Percentiles rank a stretch among this genome's conserved stretches.
These are phyloP conservation scores for Intellagama lesueurii DNA, from an alignment of 2,797 vertebrate genomes.

Conservation along the genomic window DNA sequence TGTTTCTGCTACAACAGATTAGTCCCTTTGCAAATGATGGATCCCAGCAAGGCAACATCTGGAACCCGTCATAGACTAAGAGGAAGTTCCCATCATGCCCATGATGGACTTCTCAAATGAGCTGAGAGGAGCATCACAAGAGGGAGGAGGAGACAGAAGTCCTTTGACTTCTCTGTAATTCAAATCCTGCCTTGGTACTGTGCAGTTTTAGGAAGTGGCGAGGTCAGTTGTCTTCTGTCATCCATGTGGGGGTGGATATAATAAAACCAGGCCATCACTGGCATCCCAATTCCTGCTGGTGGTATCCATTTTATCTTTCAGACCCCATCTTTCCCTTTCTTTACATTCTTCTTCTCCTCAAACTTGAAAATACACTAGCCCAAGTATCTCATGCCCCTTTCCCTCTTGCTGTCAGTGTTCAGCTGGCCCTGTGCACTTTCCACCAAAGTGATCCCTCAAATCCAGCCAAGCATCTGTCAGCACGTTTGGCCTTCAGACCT, in stretches of 20 bases:
- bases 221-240: background rate
- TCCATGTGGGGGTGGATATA: background rate
- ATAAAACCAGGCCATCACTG: background rate
- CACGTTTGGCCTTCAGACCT: constrained; percentile 6
- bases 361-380: background rate
- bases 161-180: background rate
- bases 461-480: constrained; percentile 29
- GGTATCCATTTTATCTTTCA: background rate
- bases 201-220: background rate
- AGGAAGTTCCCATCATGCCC: no score
- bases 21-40: background rate
- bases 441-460: constrained; percentile 36
- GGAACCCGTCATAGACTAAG: background rate
- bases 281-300: background rate
- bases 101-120: background rate
- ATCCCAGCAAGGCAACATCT: background rate
- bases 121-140: background rate
- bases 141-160: background rate
- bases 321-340: background rate
- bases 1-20: background rate
- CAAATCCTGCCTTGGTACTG: background rate
- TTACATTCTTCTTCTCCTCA: background rate
- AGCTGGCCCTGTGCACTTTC: background rate
- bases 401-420: constrained; percentile 1
- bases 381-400: background rate